These are phyloP conservation scores for Setophaga kirtlandii DNA, from an alignment of 2,113 vertebrate species.

Conservation along the genomic window DNA sequence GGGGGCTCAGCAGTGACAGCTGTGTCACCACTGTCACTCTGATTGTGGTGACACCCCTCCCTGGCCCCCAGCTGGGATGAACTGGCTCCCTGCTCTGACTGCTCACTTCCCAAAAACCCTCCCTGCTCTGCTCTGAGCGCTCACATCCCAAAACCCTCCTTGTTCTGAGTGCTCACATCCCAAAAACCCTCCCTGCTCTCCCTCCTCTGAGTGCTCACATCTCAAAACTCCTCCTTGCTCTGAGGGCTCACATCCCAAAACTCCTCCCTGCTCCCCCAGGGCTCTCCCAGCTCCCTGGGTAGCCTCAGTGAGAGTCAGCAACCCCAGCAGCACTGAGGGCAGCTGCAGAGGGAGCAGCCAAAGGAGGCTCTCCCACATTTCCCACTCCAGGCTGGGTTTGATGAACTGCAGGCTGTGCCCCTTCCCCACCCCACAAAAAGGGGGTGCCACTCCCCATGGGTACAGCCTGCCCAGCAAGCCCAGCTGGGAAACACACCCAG, in stretches of 20 bases:
- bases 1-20: background rate
- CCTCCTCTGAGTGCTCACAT: no score
- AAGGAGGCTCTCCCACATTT: background rate
- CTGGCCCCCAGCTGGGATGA: fast-evolving
- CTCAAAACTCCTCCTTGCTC: background rate
- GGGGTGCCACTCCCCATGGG: background rate
- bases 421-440: background rate
- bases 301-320: background rate
- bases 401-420: background rate
- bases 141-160: no score
- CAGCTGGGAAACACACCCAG: background rate
- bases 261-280: background rate
- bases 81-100: background rate
- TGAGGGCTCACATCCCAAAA: no score
- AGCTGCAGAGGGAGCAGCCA: background rate
- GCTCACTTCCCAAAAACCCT: no score
- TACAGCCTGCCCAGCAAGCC: background rate
- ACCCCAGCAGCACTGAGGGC: background rate
- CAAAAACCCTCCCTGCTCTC: background rate
- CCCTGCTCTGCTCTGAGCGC: no score
- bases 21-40: background rate
- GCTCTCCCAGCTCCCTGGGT: background rate
- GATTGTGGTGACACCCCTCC: background rate
- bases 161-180: no score
- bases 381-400: background rate